Base-by-base conservation (phyloP, 1,140 invertebrate genomes). In the Drosophila biarmipes region DNA sequence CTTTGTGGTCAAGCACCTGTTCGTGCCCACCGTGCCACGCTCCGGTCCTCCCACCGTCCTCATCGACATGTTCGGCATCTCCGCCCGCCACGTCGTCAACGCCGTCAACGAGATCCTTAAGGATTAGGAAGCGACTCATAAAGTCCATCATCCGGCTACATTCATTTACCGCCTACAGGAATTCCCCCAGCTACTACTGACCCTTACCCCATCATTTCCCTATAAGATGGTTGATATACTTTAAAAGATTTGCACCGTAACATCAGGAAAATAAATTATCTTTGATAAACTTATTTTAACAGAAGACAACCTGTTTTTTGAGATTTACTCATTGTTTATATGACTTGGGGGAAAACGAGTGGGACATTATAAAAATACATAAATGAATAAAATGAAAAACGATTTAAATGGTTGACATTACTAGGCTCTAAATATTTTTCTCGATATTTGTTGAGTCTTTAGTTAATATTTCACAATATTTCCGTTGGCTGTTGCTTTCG, bases 61-160 rank as follows among this genome's bases (percentile, higher is more conserved):
- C 21, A 93, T 99, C 46, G 96, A 99, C 59, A 94, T 95, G 84
- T 99, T 95, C 93, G 98, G 98, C 64, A 97, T 99, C 85, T 97
- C 96, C 80, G 95, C 97, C 0, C 94, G 94, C 46, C 94, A 95
- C 84, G 96, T 99, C 80, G 94, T 95, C 11, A 93, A 93, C 54
- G 96, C 96, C 53, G 96, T 94, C 17, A 92, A 94, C 66, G 93
- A 94, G 42, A 90, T 96, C 40, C 77, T 96, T 6, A 94, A 95
- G 90, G 90, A 93, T 37, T 95, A 93, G 92, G 38, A 7, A 27
- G 6, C 17, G 31, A n/a, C 34, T 31, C 19, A 17, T 24, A 7
- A 17, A 19, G 24, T 42, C 27, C 27, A 42, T 34, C 8, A 31
- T 21, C 17, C 21, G 52, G 52, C 24, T 15, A 34, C 12, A 34